Evolutionary conservation across 1,140 invertebrate genomes (phyloP), one percentile per base, ranked within the genome.

Genomic region (Drosophila asahinai): DNA sequence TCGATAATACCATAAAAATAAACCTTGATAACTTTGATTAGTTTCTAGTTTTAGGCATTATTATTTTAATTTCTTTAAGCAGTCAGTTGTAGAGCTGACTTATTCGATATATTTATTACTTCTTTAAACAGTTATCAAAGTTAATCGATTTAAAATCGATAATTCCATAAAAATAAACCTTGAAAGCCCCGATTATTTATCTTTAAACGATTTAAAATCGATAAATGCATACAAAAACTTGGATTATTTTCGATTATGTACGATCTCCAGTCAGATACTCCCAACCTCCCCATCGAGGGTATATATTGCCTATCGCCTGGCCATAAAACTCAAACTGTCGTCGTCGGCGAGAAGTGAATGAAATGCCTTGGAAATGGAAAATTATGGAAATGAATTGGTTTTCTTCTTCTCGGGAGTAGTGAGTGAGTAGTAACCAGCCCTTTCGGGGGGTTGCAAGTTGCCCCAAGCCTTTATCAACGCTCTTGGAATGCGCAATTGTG

Each of bases 371-470:
- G 40, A 74, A 74, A 75, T 73, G 68, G 70, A 49, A 75, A 73
- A 75, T 75, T 75, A 75, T 75, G 72, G 58, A 75, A 75, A 75
- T 75, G 49, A 64, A 55, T 63, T 63, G 55, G 30, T 62, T 43
- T 40, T 40, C 33, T 36, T 33, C 0, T 33, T 8, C 30, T 1
- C 0, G 9, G 11, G 11, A 33, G 33, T 33, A 33, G 33, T 33
- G 33, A 52, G 52, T 47, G 2, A 33, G n/a, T 22, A 15, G 3
- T 14, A 54, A 7, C 15, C n/a, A 12, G n/a, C 40, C 40, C n/a
- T n/a, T n/a, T 42, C 1, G 14, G 40, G 40, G 40, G 15, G 15
- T 42, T 6, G 11, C 36, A 38, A 38, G 12, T 12, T 11, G 3
- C 36, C 4, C 36, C 3, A 12, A 4, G 11, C 36, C 36, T 12